phyloP scores from a whole-genome alignment of 2,113 vertebrate species.

The Tricholaema leucomelas region DNA sequence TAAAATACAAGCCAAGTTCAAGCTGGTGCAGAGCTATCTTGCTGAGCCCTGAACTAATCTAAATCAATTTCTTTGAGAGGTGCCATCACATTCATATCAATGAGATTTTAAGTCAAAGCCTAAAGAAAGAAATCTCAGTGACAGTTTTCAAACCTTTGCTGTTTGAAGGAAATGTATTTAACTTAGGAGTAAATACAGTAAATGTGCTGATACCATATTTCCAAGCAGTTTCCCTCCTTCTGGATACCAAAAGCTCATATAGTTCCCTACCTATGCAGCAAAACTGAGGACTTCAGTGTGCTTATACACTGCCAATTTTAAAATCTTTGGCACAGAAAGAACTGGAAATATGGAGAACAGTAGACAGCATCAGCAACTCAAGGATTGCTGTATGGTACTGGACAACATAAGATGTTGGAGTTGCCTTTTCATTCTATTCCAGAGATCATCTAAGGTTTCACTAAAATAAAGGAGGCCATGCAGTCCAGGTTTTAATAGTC shows the following conservation, averaged over 20 bases:
- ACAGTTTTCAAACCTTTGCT: background rate
- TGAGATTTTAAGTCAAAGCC: background rate
- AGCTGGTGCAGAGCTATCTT: background rate
- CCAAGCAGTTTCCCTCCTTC: background rate
- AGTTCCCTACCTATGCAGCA: background rate
- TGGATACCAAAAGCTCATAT: background rate
- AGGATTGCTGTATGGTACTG: background rate
- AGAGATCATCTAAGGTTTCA: constrained; percentile 8
- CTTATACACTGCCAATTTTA: background rate
- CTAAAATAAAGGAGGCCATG: background rate
- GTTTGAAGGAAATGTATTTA: background rate
- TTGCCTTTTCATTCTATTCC: background rate
- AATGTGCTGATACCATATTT: background rate
- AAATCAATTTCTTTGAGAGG: constrained; percentile 2
- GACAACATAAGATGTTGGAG: background rate
- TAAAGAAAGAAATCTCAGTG: background rate
- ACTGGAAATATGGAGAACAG: background rate
- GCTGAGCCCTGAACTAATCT: constrained; percentile 6
- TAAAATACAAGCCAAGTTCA: constrained; percentile 37
- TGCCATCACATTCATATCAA: background rate
- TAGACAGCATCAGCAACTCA: background rate
- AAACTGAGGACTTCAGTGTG: background rate
- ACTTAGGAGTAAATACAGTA: background rate
- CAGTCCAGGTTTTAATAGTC: background rate
- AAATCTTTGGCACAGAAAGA: constrained; percentile 3